phyloP scores from a whole-genome alignment of 2,888 invertebrate species.

The Drosophila nr. perissopoda region DNA sequence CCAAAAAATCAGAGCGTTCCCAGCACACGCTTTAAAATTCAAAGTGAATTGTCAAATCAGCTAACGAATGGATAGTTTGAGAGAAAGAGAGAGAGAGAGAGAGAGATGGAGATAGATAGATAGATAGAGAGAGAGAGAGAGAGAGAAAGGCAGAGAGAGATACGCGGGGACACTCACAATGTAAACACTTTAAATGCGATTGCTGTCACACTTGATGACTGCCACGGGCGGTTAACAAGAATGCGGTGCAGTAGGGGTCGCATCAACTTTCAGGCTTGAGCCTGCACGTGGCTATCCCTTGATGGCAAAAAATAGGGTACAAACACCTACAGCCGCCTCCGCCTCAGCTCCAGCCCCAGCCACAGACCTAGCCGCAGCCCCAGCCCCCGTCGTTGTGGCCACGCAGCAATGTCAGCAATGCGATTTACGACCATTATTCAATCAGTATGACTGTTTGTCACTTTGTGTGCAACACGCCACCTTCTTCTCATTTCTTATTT shows the following conservation, averaged over 20 bases:
- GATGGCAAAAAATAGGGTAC: not conserved
- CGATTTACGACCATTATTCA: slow-evolving; percentile 81
- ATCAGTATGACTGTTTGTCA: slow-evolving; percentile 81
- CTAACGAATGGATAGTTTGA: not conserved
- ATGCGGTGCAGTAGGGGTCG: slow-evolving; percentile 6
- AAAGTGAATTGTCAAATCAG: slow-evolving; percentile 59
- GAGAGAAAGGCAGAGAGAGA: not conserved
- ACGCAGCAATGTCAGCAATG: slow-evolving; percentile 75
- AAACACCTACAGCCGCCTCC: slow-evolving; percentile 1
- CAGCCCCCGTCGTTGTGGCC: slow-evolving; percentile 19
- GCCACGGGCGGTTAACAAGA: slow-evolving; percentile 42
- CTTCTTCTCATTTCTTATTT: slow-evolving; percentile 1
- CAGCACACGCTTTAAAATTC: slow-evolving; percentile 60
- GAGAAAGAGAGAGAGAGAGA: not conserved
- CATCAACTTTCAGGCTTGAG: slow-evolving; percentile 9
- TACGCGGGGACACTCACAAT: slow-evolving; percentile 37
- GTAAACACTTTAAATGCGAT: slow-evolving; percentile 76
- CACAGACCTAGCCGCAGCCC: not conserved
- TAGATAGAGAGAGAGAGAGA: not conserved
- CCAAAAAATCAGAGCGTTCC: slow-evolving; percentile 48
- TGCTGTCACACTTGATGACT: slow-evolving; percentile 72
- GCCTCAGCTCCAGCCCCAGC: no score
- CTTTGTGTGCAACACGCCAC: slow-evolving; percentile 68
- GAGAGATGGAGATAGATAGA: not conserved
- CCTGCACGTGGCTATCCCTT: slow-evolving; percentile 18